Evolutionary conservation across 2,888 invertebrate species (phyloP), one percentile per base, ranked within the genome.

Genomic region (Cartodere bifasciata): DNA sequence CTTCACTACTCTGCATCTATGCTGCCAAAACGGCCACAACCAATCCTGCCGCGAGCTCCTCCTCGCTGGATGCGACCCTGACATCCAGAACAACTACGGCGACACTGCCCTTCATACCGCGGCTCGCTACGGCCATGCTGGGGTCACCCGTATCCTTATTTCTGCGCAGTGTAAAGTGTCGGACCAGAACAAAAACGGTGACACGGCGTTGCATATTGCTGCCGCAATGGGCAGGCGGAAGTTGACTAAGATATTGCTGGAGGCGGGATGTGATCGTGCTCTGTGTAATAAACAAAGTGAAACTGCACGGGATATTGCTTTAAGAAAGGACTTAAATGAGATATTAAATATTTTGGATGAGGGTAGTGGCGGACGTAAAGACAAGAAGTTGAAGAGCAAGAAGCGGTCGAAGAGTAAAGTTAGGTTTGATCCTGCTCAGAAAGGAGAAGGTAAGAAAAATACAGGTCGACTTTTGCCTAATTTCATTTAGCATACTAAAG

Each of bases 1-100:
- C 4, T 91, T 92, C 61, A 82, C 87, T 10, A 76, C 94, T n/a
- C 70, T 95, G 24, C 95, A 95, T 65, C 72, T 95, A 43, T 84
- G 90, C 36, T 88, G 90, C 48, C 94, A 95, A 67, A 91, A 90
- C 60, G 94, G 94, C 0, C 94, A 94, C 65, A 95, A 94, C 64
- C 92, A 94, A 65, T 82, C 86, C 44, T 85, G 87, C 48, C 62
- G 92, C 31, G 87, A 91, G 52, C 64, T 95, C 7, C 67, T 95
- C 23, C 70, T 91, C 45, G 83, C 86, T 5, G 87, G 85, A 0
- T 85, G 86, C 37, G 78, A 82, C 56, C 80, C 91, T 0, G 86
- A 92, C 58, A 64, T 84, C 35, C 86, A 86, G 59, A 94, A 94
- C 55, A 91, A 90, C 63, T 94, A 92, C 56, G 92, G 92, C 4